phyloP scores from a whole-genome alignment of 2,113 vertebrate species.

The Plotosus lineatus region DNA sequence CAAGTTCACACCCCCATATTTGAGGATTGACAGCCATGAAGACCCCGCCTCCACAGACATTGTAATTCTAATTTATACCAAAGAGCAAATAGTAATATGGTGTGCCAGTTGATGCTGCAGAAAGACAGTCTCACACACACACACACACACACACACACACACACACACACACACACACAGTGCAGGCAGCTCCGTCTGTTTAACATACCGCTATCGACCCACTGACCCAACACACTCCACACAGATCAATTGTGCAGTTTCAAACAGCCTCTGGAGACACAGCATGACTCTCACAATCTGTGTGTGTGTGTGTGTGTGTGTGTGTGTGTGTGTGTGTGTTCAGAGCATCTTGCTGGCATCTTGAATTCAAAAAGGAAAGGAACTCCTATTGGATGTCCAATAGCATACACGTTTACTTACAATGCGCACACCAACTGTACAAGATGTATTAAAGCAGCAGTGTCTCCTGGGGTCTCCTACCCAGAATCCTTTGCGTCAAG shows the following conservation, averaged over 20 bases:
- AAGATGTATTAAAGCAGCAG: too few species aligned
- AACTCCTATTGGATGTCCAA: neutral
- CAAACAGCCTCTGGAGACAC: conserved; percentile 44
- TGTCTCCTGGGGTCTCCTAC: too few species aligned
- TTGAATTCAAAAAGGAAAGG: neutral
- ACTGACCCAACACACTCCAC: conserved; percentile 37
- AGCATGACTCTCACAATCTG: neutral
- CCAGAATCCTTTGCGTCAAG: too few species aligned
- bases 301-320: conserved; percentile 8
- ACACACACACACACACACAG: conserved; percentile 19
- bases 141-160: neutral
- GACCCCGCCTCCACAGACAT: neutral
- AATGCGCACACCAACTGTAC: too few species aligned
- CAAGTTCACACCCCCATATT: neutral
- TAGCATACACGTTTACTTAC: neutral
- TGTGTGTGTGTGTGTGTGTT: conserved; percentile 3
- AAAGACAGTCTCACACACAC: neutral
- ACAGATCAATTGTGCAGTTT: conserved; percentile 40
- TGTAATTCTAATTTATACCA: neutral
- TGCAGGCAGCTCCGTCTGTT: conserved; percentile 37
- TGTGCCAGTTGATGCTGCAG: neutral
- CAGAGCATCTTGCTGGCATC: neutral
- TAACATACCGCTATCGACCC: conserved; percentile 50
- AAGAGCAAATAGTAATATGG: neutral
- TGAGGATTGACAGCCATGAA: neutral